These are phyloP conservation scores for Xyliphius kryptos DNA, from an alignment of 2,113 vertebrate species.

Conservation along the genomic window DNA sequence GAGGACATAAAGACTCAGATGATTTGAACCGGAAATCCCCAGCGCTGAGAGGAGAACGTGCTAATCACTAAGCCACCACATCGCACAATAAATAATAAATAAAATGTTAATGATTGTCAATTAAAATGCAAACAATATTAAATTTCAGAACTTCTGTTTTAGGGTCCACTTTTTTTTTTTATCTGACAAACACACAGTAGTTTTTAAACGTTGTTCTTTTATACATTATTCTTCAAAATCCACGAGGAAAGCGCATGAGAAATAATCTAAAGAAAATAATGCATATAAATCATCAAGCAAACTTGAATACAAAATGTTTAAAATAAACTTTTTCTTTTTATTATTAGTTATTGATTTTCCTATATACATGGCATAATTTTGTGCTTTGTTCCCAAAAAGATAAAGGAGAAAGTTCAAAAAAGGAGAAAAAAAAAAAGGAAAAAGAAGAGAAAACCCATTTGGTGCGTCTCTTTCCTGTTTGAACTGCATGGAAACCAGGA, in stretches of 20 bases:
- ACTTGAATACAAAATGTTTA: conserved; percentile 45
- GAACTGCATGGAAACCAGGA: background rate
- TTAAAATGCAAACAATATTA: no score
- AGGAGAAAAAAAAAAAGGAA: conserved; percentile 38
- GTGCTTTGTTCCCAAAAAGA: conserved; percentile 65
- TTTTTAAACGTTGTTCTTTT: background rate
- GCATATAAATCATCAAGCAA: conserved; percentile 33
- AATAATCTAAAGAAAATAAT: conserved; percentile 19
- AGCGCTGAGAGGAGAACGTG: no score
- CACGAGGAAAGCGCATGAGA: conserved; percentile 29
- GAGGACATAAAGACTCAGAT: no score
- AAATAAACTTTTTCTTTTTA: conserved; percentile 65
- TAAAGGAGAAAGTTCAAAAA: conserved; percentile 50
- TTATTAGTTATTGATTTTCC: conserved; percentile 67
- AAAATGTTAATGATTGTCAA: no score
- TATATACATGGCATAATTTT: conserved; percentile 77
- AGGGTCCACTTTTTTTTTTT: background rate
- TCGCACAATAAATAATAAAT: no score
- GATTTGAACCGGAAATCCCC: no score
- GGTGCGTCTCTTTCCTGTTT: conserved; percentile 4
- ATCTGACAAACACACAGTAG: background rate
- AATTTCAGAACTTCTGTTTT: background rate
- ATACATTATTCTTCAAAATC: conserved; percentile 28
- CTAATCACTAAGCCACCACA: no score
- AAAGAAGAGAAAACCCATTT: conserved; percentile 14